Evolutionary conservation across 2,888 invertebrate genomes (phyloP).

Genomic region (Napeogenes inachia): DNA sequence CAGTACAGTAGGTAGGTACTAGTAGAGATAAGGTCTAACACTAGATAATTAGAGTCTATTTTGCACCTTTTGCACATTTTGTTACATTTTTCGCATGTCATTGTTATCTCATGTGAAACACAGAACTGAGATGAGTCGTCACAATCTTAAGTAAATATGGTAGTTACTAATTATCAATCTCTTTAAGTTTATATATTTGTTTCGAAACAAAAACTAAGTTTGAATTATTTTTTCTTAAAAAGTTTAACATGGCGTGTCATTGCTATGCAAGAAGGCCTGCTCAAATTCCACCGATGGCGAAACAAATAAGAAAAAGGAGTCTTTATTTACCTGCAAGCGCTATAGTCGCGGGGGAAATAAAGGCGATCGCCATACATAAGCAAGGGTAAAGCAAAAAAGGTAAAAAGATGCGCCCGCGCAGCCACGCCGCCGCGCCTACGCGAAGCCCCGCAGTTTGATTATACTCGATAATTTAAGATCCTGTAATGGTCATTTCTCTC

Average conservation of each 20-base stretch:
- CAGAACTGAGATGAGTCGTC: no score
- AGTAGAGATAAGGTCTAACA: no score
- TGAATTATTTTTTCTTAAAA: conserved; percentile 5
- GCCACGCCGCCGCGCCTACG: conserved; percentile 55
- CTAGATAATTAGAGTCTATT: no score
- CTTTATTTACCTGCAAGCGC: conserved; percentile 67
- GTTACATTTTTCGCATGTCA: no score
- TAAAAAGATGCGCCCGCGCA: conserved; percentile 48
- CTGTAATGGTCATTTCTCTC: conserved; percentile 1
- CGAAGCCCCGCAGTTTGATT: conserved; percentile 42
- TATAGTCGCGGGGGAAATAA: conserved; percentile 55
- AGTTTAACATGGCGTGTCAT: conserved; percentile 23
- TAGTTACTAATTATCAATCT: background rate
- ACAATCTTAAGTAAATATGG: no score
- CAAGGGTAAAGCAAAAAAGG: conserved; percentile 70
- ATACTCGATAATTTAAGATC: conserved; percentile 12
- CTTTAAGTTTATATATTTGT: background rate
- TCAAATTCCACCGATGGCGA: conserved; percentile 50
- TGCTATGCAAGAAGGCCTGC: conserved; percentile 28
- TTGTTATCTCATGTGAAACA: no score
- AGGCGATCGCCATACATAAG: conserved; percentile 48
- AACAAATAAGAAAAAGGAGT: conserved; percentile 61
- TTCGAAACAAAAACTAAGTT: background rate
- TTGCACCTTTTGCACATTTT: no score
- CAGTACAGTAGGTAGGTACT: no score